These are phyloP conservation scores for Hydropotes inermis DNA, from an alignment of 2,113 vertebrate genomes.

Conservation along the genomic window DNA sequence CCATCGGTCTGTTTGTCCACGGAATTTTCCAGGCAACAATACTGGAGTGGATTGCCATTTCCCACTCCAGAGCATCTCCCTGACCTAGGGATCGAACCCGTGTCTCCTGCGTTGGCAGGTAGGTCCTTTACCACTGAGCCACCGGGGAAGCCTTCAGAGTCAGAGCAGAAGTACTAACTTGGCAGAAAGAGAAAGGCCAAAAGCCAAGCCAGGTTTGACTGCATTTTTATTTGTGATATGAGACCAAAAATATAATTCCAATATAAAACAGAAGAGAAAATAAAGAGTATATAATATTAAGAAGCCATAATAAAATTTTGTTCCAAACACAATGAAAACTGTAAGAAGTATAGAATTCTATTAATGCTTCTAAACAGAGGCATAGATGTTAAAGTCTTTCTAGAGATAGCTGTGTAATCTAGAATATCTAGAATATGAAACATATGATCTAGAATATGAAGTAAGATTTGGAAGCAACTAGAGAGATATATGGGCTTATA, in stretches of 20 bases:
- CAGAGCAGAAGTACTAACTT: neutral
- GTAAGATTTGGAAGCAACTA: neutral
- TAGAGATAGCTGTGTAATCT: neutral
- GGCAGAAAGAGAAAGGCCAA: neutral
- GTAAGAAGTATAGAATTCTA: neutral
- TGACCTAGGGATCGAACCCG: accelerated
- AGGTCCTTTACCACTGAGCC: neutral
- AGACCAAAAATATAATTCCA: neutral
- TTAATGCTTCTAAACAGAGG: neutral
- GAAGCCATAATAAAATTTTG: neutral
- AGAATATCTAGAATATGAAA: neutral
- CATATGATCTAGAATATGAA: neutral
- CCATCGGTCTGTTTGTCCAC: neutral
- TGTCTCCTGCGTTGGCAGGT: neutral
- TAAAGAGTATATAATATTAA: neutral
- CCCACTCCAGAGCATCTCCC: neutral
- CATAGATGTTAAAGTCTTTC: neutral
- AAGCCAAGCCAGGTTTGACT: neutral
- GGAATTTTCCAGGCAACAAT: neutral
- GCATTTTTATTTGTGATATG: neutral
- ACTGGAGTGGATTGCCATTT: neutral
- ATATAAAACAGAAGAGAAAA: slow-evolving; percentile 4
- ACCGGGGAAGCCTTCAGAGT: neutral
- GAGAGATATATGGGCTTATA: neutral
- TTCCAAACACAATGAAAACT: neutral